Percentiles rank a stretch among this genome's conserved stretches.
phyloP scores from a whole-genome alignment of 2,113 vertebrate genomes.

The Oreochromis tanganicae region DNA sequence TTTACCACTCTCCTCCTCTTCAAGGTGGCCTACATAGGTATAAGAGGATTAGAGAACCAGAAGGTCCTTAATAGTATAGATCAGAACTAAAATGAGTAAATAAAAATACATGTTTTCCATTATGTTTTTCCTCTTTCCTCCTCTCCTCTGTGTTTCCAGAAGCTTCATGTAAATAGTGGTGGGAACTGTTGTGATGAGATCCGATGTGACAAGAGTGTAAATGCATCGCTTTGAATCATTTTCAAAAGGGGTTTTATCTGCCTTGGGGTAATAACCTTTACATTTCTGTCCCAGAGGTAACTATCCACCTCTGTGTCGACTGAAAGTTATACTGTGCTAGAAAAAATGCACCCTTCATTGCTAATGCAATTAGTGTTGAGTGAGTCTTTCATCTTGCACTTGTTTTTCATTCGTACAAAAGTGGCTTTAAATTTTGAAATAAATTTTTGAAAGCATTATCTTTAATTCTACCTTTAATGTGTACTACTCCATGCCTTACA shows the following conservation, averaged over 20 bases:
- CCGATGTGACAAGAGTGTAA: constrained; percentile 3
- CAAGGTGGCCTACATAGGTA: background rate
- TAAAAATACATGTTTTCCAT: background rate
- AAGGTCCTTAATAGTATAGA: background rate
- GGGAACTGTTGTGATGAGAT: background rate
- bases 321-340: background rate
- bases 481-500: background rate
- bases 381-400: background rate
- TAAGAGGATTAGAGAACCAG: background rate
- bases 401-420: background rate
- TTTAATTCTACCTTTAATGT: background rate
- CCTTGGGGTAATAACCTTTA: constrained; percentile 11
- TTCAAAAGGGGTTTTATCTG: constrained; percentile 1
- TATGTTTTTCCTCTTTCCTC: background rate
- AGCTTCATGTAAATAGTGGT: background rate
- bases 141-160: background rate
- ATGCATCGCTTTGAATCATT: constrained; percentile 21
- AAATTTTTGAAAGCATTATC: background rate
- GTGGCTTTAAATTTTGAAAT: background rate
- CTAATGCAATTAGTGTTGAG: background rate
- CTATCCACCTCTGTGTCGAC: background rate
- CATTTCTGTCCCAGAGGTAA: background rate
- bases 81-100: background rate
- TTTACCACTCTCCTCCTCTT: background rate
- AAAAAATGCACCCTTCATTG: background rate